Percentiles rank a stretch among this genome's conserved stretches.
These are phyloP conservation scores for Nomada ferruginata DNA, from an alignment of 2,888 invertebrate species.

Conservation along the genomic window DNA sequence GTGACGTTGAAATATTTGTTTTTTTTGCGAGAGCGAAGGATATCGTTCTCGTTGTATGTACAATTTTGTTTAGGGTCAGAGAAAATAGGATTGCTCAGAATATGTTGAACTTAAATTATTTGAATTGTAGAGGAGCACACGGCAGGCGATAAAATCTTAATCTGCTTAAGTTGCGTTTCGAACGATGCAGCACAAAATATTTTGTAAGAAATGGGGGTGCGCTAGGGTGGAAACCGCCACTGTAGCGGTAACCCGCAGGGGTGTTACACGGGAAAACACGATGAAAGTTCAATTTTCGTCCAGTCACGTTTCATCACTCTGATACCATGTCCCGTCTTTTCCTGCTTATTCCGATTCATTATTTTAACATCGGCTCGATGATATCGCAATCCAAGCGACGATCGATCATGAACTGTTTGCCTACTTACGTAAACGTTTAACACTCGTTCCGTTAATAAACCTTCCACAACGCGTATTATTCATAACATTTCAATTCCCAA, in stretches of 20 bases:
- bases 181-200: background rate
- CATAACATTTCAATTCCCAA: too few relatives aligned
- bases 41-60: too few relatives aligned
- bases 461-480: background rate
- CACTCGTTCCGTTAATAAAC: background rate
- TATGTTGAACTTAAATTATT: too few relatives aligned
- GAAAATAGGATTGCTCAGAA: too few relatives aligned
- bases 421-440: conserved; percentile 2
- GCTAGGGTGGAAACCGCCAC: conserved; percentile 24
- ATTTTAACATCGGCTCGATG: conserved; percentile 75
- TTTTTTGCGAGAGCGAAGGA: too few relatives aligned
- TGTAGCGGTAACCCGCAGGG: conserved; percentile 8
- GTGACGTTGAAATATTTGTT: too few relatives aligned
- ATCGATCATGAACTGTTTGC: conserved; percentile 65
- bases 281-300: conserved; percentile 65
- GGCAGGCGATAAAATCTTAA: too few relatives aligned
- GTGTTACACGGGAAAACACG: conserved; percentile 29
- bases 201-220: background rate
- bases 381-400: conserved; percentile 67
- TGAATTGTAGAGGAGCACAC: too few relatives aligned
- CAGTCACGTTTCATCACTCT: conserved; percentile 80
- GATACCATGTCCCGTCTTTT: conserved; percentile 71
- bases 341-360: conserved; percentile 76
- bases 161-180: too few relatives aligned
- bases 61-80: too few relatives aligned